These are phyloP conservation scores for Nesidiocoris tenuis DNA, from an alignment of 2,888 invertebrate genomes.

Conservation along the genomic window DNA sequence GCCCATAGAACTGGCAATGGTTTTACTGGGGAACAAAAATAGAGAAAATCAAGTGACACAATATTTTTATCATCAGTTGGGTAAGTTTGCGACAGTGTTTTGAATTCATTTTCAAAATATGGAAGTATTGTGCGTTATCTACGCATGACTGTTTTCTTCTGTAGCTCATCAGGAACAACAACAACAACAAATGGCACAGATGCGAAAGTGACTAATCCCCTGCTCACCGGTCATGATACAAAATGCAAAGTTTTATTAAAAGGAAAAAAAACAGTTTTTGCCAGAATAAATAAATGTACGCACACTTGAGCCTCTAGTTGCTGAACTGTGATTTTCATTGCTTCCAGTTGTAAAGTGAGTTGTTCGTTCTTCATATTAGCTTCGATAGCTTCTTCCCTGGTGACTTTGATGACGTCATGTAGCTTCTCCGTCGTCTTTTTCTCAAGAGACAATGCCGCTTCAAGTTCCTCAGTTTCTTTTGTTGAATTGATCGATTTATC, in stretches of 20 bases:
- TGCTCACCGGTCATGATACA: too few species aligned
- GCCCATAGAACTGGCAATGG: background rate
- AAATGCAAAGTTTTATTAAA: background rate
- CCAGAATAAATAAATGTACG: background rate
- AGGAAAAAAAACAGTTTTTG: background rate
- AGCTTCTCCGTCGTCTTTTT: background rate
- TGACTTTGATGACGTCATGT: background rate
- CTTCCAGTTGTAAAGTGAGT: slow-evolving; percentile 9
- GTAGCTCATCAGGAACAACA: too few species aligned
- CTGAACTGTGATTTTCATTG: slow-evolving; percentile 3
- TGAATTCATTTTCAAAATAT: too few species aligned
- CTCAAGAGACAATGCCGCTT: background rate
- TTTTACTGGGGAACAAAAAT: background rate
- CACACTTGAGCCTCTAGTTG: slow-evolving; percentile 18
- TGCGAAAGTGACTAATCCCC: too few species aligned
- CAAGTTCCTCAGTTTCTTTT: slow-evolving; percentile 2
- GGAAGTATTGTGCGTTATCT: too few species aligned
- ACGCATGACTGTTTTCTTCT: too few species aligned
- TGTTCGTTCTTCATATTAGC: slow-evolving; percentile 4
- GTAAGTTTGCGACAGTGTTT: background rate
- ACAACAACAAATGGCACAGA: background rate
- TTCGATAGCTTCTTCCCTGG: slow-evolving; percentile 6
- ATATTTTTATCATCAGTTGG: background rate
- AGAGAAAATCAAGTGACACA: background rate
- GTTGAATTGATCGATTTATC: background rate